Base-by-base conservation (phyloP, 2,797 vertebrate genomes). In the Oreonectes daqikongensis region DNA sequence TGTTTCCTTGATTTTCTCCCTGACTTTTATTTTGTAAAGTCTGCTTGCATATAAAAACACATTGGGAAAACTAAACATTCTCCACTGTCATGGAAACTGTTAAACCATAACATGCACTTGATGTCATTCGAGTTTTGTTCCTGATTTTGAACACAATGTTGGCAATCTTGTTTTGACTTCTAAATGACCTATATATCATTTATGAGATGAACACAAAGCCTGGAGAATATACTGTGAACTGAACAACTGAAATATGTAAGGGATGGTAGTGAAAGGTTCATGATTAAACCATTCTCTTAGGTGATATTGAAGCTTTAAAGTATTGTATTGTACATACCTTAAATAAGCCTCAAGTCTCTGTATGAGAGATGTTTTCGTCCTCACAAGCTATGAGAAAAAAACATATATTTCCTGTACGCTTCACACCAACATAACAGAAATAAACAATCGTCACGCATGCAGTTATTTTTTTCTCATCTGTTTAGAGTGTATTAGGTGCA, bases 341-440 rank as follows among this genome's bases (percentile, higher is more conserved):
- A 97, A 82, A 3, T 91, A 94, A 61, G 90, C 88, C 30, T 87
- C 88, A 53, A 97, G 77, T 57, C 86, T 73, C 0, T 83, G 86
- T 44, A 95, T 88, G 85, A 88, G 93, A 81, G 94, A 94, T 4
- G 93, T 95, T 87, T 91, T 95, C 22, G 95, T 97, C 87, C 94
- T 95, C 83, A 95, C 92, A 83, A 97, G 24, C 96, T 97, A 86
- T n/a, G 10, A 2, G 84, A 90, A 52, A 85, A 68, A 85, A 89
- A 79, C 8, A 74, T 22, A 5, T 1, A 38, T 22, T 15, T 7
- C 32, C 8, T 9, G 53, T 35, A n/a, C 24, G 38, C 20, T 18
- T 22, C 18, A 26, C n/a, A 57, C 24, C 11, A 12, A 40, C 11
- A 20, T 17, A 18, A 48, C 17, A 48, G 46, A 38, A 4, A 59